Conservation (phyloP, 2,797 vertebrate species). For the Nyctalus aviator region DNA sequence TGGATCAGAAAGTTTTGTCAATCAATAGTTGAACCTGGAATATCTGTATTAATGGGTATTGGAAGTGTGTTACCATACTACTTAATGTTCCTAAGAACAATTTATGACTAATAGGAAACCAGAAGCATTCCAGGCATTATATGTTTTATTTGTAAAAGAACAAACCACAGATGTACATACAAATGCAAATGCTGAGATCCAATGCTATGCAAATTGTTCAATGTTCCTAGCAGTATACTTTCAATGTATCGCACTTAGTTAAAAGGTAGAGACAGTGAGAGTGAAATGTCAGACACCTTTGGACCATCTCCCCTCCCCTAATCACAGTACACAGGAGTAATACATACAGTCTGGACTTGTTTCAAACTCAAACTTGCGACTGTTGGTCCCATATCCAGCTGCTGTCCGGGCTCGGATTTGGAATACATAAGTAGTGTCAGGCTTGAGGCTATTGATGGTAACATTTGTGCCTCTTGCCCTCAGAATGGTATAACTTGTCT, state of each 20-base stretch:
- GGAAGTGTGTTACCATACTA: not conserved
- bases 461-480: conserved; percentile 96
- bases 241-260: conserved; percentile 22
- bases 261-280: conserved; percentile 66
- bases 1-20: conserved; percentile 34
- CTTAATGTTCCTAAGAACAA: conserved; percentile 42
- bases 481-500: conserved; percentile 99
- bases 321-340: conserved; percentile 46
- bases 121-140: conserved; percentile 2
- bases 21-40: conserved; percentile 42
- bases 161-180: not conserved
- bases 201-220: conserved; percentile 52
- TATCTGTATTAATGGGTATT: not conserved
- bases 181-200: conserved; percentile 49
- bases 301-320: not conserved
- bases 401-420: conserved; percentile 98
- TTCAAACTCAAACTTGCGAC: conserved; percentile 98
- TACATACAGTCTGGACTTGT: conserved; percentile 98
- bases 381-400: conserved; percentile 96
- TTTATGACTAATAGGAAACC: not conserved
- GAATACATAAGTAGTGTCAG: conserved; percentile 96
- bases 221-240: conserved; percentile 61
- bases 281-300: conserved; percentile 35
- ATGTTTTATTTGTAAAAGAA: not conserved
- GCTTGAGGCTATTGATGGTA: conserved; percentile 96